A percentile compares a stretch with the other conserved stretches of the same genome.
Conservation (phyloP, 2,113 vertebrate genomes). For the Caloenas nicobarica region DNA sequence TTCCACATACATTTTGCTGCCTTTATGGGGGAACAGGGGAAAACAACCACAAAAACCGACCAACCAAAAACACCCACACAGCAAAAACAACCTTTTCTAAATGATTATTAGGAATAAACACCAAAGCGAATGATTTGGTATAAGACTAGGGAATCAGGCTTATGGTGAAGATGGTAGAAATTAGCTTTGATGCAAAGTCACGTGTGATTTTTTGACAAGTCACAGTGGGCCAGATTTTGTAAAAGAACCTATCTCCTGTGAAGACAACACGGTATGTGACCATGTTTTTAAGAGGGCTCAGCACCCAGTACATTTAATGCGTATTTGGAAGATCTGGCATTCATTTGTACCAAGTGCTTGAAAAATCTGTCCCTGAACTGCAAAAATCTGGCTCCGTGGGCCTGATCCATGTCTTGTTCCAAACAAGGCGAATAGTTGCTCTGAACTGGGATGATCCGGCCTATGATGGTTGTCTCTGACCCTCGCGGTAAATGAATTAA, state of each 20-base stretch:
- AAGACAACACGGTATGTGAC: not conserved
- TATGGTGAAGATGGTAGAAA: not conserved
- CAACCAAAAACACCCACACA: not conserved
- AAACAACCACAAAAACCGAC: not conserved
- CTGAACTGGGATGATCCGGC: not conserved
- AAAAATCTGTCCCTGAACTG: conserved; percentile 28
- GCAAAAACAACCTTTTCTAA: not conserved
- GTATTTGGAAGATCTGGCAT: conserved; percentile 18
- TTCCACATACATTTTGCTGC: not conserved
- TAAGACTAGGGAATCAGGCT: not conserved
- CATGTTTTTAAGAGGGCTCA: conserved; percentile 1
- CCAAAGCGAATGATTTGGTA: not conserved
- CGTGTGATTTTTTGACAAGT: not conserved
- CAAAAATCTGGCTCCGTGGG: not conserved
- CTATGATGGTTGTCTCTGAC: not conserved
- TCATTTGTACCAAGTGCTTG: not conserved
- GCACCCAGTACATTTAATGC: not conserved
- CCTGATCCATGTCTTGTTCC: not conserved
- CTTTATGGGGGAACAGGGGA: not conserved
- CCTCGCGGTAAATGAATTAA: not conserved
- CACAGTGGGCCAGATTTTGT: not conserved
- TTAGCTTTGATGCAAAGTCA: not conserved
- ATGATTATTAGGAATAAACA: not conserved
- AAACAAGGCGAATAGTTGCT: not conserved
- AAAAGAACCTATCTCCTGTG: not conserved